Percentiles rank a stretch among this genome's conserved stretches.
Evolutionary conservation across 2,113 vertebrate genomes (phyloP).

Genomic region (Bubalus kerabau): DNA sequence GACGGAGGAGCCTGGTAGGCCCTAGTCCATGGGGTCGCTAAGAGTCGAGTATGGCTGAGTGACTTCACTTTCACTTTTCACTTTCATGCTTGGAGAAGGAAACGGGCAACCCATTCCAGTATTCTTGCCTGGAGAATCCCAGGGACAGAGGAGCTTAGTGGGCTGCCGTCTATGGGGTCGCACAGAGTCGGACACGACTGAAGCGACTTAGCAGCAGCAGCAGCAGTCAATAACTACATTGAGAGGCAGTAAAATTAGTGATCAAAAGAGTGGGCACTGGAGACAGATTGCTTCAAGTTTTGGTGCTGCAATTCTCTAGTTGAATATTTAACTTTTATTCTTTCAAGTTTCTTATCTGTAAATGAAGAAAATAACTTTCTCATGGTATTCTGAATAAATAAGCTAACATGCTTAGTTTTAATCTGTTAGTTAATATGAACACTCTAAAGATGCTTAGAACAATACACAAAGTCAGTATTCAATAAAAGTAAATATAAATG

Average conservation of each 20-base stretch:
- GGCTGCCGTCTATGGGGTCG: no score
- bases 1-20: no score
- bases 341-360: neutral
- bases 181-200: no score
- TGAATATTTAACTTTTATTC: neutral
- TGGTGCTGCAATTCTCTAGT: neutral
- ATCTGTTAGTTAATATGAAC: neutral
- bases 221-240: neutral
- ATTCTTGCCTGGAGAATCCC: no score
- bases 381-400: neutral
- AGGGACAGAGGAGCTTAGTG: no score
- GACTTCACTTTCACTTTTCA: no score
- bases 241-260: neutral
- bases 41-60: no score
- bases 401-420: neutral
- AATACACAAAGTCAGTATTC: neutral
- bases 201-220: no score
- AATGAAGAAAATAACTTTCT: neutral
- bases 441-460: neutral
- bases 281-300: neutral
- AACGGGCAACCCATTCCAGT: no score
- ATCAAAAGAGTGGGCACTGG: neutral
- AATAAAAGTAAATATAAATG: neutral
- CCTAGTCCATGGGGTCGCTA: no score
- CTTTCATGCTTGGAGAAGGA: no score